Evolutionary conservation across 2,797 vertebrate genomes (phyloP).

Genomic region (Parauchenoglanis ngamensis): DNA sequence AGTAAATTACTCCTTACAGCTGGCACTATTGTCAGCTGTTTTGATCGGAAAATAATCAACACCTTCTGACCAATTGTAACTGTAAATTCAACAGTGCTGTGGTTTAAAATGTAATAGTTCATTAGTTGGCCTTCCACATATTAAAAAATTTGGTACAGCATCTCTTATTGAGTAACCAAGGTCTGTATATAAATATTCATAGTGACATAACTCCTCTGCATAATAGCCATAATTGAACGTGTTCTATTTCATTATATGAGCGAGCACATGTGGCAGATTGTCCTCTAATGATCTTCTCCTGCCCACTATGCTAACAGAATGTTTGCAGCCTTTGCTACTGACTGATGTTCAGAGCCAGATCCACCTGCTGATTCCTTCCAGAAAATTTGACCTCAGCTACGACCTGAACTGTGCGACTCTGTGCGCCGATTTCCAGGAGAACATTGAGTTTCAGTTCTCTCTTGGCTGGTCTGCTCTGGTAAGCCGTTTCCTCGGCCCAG

Average conservation of each 20-base stretch:
- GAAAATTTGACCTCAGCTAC: conserved; percentile 95
- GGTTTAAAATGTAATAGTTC: neutral
- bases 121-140: neutral
- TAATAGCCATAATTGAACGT: neutral
- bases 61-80: neutral
- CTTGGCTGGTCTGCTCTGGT: conserved; percentile 89
- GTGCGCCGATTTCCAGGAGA: conserved; percentile 95
- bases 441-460: conserved; percentile 93
- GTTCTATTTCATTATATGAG: neutral
- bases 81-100: neutral
- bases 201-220: neutral
- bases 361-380: conserved; percentile 83
- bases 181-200: neutral
- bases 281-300: neutral
- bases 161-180: neutral
- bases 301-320: conserved; percentile 74
- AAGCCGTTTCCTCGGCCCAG: conserved; percentile 88
- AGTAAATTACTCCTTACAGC: neutral
- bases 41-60: neutral
- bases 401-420: conserved; percentile 91
- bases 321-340: conserved; percentile 90
- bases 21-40: neutral
- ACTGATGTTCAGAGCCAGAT: conserved; percentile 81
- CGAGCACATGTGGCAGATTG: neutral
- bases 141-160: neutral